Evolutionary conservation across 1,140 invertebrate genomes (phyloP).

Genomic region (Octopus sinensis): DNA sequence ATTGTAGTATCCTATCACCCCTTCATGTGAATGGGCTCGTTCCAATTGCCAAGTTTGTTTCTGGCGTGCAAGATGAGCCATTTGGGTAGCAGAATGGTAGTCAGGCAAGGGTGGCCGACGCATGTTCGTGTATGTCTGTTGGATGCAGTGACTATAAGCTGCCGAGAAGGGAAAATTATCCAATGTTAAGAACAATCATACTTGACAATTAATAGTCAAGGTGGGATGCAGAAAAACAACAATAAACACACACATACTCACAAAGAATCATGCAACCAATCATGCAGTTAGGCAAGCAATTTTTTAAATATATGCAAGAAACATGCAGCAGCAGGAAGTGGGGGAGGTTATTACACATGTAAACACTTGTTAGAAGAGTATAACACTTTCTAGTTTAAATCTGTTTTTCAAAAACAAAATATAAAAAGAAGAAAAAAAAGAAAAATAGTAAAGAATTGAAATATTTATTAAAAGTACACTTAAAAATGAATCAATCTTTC

Average conservation of each 20-base stretch:
- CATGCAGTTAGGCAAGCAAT: no score
- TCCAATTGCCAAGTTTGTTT: slow-evolving; percentile 36
- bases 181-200: slow-evolving; percentile 13
- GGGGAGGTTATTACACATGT: slow-evolving; percentile 28
- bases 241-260: no score
- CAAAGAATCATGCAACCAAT: no score
- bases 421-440: no score
- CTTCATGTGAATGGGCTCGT: slow-evolving; percentile 42
- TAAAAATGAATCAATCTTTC: no score
- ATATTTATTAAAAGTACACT: no score
- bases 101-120: slow-evolving; percentile 51
- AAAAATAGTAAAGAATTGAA: no score
- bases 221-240: neutral
- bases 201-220: slow-evolving; percentile 2
- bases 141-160: slow-evolving; percentile 46
- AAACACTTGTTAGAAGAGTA: slow-evolving; percentile 8
- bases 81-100: slow-evolving; percentile 52
- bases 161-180: slow-evolving; percentile 30
- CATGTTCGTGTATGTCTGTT: slow-evolving; percentile 39
- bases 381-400: no score
- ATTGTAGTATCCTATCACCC: slow-evolving; percentile 30
- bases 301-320: no score
- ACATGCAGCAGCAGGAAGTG: no score
- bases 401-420: no score
- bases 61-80: slow-evolving; percentile 44